A percentile compares a stretch with the other conserved stretches of the same genome.
Evolutionary conservation across 30 jellyfish, hydroid and myxozoan genomes (phyloP).

Genomic region (Hydractinia echinata): DNA sequence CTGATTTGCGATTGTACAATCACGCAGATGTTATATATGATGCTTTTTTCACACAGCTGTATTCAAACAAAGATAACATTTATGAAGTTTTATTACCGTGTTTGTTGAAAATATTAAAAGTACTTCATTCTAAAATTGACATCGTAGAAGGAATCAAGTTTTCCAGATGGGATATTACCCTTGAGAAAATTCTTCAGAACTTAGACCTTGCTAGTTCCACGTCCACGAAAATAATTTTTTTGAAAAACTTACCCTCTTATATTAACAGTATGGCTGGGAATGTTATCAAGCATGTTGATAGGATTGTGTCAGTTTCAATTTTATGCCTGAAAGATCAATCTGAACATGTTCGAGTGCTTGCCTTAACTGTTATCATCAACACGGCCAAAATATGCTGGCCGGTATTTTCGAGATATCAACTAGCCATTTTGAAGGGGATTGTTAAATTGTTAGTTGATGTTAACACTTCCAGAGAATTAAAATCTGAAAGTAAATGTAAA

Average conservation of each 20-base stretch:
- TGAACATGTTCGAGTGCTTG: conserved; percentile 35
- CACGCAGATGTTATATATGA: conserved; percentile 62
- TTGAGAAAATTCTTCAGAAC: conserved; percentile 48
- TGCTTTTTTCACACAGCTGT: conserved; percentile 51
- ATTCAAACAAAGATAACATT: conserved; percentile 33
- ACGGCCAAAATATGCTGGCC: conserved; percentile 48
- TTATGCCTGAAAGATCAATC: neutral
- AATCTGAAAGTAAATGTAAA: neutral
- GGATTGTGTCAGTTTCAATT: conserved; percentile 8
- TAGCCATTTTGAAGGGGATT: conserved; percentile 27
- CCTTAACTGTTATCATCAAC: conserved; percentile 17
- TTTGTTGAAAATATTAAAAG: conserved; percentile 32
- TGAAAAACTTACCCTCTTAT: conserved; percentile 28
- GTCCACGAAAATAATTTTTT: conserved; percentile 24
- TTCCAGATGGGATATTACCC: conserved; percentile 52
- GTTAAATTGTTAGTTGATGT: conserved; percentile 40
- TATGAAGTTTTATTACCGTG: conserved; percentile 53
- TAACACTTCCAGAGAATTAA: conserved; percentile 1
- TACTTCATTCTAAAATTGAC: conserved; percentile 42
- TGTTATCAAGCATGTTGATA: conserved; percentile 32
- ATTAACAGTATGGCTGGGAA: conserved; percentile 38
- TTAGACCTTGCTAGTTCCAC: conserved; percentile 43
- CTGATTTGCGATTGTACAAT: conserved; percentile 55
- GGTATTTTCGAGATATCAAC: conserved; percentile 24
- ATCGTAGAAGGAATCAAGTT: conserved; percentile 13